phyloP scores from a whole-genome alignment of 64 coral and sea anemone species.

The Montipora sp. region DNA sequence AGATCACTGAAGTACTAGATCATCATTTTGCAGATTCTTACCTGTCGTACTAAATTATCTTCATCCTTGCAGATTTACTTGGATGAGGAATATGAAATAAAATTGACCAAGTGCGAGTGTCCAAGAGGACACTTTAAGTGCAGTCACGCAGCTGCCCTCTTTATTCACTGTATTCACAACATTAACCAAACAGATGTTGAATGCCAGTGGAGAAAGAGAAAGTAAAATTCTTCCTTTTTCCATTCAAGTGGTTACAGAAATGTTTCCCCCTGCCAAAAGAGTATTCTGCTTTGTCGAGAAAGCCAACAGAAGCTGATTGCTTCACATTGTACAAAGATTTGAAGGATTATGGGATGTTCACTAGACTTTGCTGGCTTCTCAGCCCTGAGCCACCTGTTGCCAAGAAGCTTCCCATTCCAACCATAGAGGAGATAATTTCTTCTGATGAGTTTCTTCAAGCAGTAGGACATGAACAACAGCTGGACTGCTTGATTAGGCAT shows the following conservation, averaged over 20 bases:
- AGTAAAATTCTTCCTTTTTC: background rate
- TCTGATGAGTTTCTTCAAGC: background rate
- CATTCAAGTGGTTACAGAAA: background rate
- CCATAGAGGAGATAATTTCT: background rate
- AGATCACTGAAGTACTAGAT: too few species aligned
- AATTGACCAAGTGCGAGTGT: too few species aligned
- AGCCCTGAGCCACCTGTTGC: conserved; percentile 4
- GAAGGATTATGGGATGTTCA: background rate
- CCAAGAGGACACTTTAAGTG: too few species aligned
- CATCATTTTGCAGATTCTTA: too few species aligned
- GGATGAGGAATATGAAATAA: too few species aligned
- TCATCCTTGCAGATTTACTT: too few species aligned
- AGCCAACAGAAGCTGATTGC: conserved; percentile 12
- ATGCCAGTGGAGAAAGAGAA: background rate
- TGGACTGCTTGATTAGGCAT: background rate
- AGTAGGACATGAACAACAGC: background rate
- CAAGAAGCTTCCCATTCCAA: background rate
- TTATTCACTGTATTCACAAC: too few species aligned
- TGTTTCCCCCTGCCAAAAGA: conserved; percentile 3
- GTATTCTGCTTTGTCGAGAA: conserved; percentile 4
- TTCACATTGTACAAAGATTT: background rate
- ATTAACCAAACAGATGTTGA: too few species aligned
- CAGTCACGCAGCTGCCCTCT: too few species aligned
- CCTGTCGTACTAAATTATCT: too few species aligned
- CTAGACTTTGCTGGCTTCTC: background rate